Base-by-base conservation (phyloP, 1,140 invertebrate species). In the Pseudomyrmex pallidus region DNA sequence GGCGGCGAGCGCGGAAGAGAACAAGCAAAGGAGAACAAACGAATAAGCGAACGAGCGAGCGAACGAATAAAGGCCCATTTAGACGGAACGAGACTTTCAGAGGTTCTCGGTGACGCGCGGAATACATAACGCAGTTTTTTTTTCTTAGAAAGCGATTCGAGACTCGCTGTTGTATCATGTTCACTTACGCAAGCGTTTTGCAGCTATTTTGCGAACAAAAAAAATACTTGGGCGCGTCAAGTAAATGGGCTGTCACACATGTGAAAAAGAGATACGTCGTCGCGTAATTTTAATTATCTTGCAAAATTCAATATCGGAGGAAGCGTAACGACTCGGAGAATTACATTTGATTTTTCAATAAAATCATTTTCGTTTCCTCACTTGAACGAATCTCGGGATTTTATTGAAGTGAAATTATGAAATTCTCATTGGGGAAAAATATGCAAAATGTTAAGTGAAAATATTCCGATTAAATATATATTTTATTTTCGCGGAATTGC, bases 301-400 rank as follows among this genome's bases (percentile, higher is more conserved):
- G 61, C 48, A 77, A 25, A 67, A 77, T 77, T 77, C 15, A 80
- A 61, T 72, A 80, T 80, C 54, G 44, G 44, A 35, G 54, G 15
- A 35, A 35, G 35, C 35, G 35, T 66, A 54, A 67, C 61, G 61
- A 66, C 35, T 61, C 48, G 56, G 44, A 80, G 50, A 44, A 25
- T 44, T 72, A 78, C 57, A 68, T 80, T 80, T 62, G 57, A 80
- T 70, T 80, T 80, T 80, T 70, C 54, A 80, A 80, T 80, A 20
- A 35, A 35, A 35, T 35, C 5, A 35, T 35, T 35, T 35, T 35
- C 0, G 35, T 35, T 35, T 70, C 50, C 70, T 44, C 44, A 13
- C 7, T 59, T 50, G 44, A 17, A 57, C 17, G 46, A 59, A 59
- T 35, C 76, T 35, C 66, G 54, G 35, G 22, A 59, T 76, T 64